Evolutionary conservation across 2,888 invertebrate genomes (phyloP), one percentile per base, ranked within the genome.

Genomic region (Melieria picta): DNA sequence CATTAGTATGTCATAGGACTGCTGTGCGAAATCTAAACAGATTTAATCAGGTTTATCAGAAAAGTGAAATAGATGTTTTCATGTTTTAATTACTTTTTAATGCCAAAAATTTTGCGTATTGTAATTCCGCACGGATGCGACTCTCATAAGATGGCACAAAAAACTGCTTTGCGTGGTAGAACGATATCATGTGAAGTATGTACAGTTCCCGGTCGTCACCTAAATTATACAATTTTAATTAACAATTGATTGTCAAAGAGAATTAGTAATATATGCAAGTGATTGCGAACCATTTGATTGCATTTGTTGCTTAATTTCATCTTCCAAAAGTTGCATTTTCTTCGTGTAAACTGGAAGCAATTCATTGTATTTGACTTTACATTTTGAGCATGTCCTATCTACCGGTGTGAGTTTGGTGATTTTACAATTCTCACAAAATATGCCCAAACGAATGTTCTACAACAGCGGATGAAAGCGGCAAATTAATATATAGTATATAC

Each of bases 41-140:
- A 47, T 56, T 2, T 61, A 63, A n/a, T 57, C 30, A 68, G 48
- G 42, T 43, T 61, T 57, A 30, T 30, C 30, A 30, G 30, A 30
- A 30, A 30, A 30, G 30, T 3, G 30, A 30, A 3, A 3, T 30
- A 30, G 3, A 30, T 3, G 16, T 30, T 3, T 30, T 30, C 30
- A 30, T 30, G 30, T 30, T 47, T 16, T 66, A 78, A 75, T 62
- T 50, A 81, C 81, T 81, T 65, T 79, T 78, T 1, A 71, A 45
- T 10, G 79, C 79, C 30, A 80, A 68, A 58, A 77, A 81, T 63
- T 76, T 73, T 0, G 79, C 75, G 55, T 79, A 77, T 52, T 73
- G 75, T 3, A 81, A 69, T 7, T 75, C 76, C 7, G 72, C 71
- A 16, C 65, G 13, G 46, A 81, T 72, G 10, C 79, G 76, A 11